Evolutionary conservation across 2,113 vertebrate genomes (phyloP).

Genomic region (Eubucco bourcierii): DNA sequence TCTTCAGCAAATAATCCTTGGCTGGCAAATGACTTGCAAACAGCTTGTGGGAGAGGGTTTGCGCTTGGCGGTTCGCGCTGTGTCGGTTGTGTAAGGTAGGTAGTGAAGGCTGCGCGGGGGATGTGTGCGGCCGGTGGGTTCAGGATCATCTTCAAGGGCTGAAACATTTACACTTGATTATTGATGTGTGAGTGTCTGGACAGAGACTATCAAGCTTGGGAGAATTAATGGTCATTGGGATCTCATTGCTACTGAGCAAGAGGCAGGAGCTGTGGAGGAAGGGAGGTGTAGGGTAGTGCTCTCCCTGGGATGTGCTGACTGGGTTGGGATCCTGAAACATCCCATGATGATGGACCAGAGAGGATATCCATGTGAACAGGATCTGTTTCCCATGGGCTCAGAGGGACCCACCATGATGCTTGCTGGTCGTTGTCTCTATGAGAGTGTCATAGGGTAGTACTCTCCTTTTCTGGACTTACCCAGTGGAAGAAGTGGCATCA

Average conservation of each 20-base stretch:
- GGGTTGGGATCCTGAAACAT: background rate
- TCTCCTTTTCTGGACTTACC: background rate
- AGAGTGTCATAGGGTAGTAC: background rate
- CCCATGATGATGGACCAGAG: background rate
- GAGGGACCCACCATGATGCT: background rate
- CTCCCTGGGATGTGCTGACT: rapidly evolving
- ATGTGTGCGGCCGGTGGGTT: rapidly evolving
- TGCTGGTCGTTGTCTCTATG: rapidly evolving
- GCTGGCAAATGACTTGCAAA: conserved; percentile 44
- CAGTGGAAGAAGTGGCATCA: background rate
- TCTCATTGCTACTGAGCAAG: background rate
- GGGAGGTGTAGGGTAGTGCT: rapidly evolving
- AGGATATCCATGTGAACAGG: background rate
- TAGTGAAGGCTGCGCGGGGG: background rate
- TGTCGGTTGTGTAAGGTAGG: background rate
- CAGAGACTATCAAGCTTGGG: background rate
- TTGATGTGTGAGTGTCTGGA: background rate
- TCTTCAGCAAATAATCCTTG: conserved; percentile 19
- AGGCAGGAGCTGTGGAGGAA: background rate
- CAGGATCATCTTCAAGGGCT: background rate
- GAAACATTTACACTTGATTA: background rate
- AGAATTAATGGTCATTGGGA: rapidly evolving
- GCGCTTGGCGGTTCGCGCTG: background rate
- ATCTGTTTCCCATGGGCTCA: background rate
- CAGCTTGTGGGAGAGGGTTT: conserved; percentile 46